These are phyloP conservation scores for Romanomermis culicivorax DNA, from an alignment of 2,888 invertebrate genomes.

Conservation along the genomic window DNA sequence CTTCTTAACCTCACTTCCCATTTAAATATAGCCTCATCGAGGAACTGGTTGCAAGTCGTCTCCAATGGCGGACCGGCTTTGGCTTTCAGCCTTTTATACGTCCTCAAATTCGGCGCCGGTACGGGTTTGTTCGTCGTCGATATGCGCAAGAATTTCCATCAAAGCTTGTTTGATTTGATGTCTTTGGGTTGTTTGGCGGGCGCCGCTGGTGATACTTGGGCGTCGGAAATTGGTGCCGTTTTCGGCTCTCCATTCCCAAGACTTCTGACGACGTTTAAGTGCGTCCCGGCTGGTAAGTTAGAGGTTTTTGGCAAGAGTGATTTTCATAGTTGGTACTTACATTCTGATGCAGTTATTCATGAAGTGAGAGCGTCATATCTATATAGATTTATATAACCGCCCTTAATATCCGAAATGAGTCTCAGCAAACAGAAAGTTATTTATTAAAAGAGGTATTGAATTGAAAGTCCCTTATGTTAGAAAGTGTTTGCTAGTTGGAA, in stretches of 20 bases:
- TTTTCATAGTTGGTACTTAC: no score
- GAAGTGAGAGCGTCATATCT: no score
- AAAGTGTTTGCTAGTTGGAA: no score
- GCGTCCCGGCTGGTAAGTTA: slow-evolving; percentile 49
- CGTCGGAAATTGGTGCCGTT: slow-evolving; percentile 64
- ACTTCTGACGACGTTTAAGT: slow-evolving; percentile 48
- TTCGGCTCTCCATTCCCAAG: slow-evolving; percentile 45
- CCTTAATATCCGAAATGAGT: no score
- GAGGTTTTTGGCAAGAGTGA: not conserved
- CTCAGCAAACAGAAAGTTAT: no score
- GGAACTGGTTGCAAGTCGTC: slow-evolving; percentile 70
- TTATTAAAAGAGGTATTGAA: no score
- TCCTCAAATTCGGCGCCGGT: slow-evolving; percentile 47
- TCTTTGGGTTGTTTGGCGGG: slow-evolving; percentile 54
- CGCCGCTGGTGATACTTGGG: slow-evolving; percentile 71
- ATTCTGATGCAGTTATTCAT: no score
- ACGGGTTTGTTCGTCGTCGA: slow-evolving; percentile 55
- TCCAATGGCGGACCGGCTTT: slow-evolving; percentile 73
- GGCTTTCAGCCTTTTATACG: slow-evolving; percentile 50
- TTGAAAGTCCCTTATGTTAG: no score
- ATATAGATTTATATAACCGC: no score
- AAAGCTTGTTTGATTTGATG: slow-evolving; percentile 57
- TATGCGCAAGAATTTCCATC: slow-evolving; percentile 45
- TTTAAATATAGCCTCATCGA: no score
- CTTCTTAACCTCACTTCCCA: no score